Evolutionary conservation across 2,797 vertebrate genomes (phyloP).

Genomic region (Leptoclinus maculatus): DNA sequence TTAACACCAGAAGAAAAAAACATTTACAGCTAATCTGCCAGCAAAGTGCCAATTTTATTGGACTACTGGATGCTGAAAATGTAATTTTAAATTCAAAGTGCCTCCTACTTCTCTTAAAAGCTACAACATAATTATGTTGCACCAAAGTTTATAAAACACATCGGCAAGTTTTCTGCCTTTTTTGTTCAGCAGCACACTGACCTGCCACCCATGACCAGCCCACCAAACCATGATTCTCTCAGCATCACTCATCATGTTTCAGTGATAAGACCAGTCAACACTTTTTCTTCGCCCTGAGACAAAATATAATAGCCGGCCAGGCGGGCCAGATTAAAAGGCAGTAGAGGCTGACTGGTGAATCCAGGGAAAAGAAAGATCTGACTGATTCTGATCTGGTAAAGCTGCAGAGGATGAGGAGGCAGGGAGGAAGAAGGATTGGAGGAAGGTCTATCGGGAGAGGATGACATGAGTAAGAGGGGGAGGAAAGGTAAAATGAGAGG

Average conservation of each 20-base stretch:
- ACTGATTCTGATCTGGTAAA: slow-evolving; percentile 45
- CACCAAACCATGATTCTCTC: slow-evolving; percentile 20
- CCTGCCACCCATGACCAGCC: slow-evolving; percentile 12
- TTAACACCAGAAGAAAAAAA: slow-evolving; percentile 42
- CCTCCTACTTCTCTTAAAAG: slow-evolving; percentile 45
- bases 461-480: background rate
- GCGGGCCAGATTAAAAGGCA: slow-evolving; percentile 59
- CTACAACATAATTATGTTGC: slow-evolving; percentile 23
- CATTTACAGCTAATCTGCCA: slow-evolving; percentile 51
- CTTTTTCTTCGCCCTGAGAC: slow-evolving; percentile 3
- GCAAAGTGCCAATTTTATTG: slow-evolving; percentile 46
- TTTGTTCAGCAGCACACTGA: slow-evolving; percentile 15
- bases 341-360: slow-evolving; percentile 48
- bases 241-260: slow-evolving; percentile 14
- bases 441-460: slow-evolving; percentile 16
- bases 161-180: slow-evolving; percentile 17
- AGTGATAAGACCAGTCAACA: slow-evolving; percentile 14
- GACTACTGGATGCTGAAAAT: slow-evolving; percentile 36
- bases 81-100: slow-evolving; percentile 39
- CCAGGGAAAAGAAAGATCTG: slow-evolving; percentile 41
- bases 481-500: background rate
- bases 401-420: slow-evolving; percentile 4
- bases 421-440: background rate
- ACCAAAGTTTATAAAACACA: slow-evolving; percentile 33
- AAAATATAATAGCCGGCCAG: slow-evolving; percentile 12